phyloP scores from a whole-genome alignment of 2,888 invertebrate species.

The Cinara cedri region DNA sequence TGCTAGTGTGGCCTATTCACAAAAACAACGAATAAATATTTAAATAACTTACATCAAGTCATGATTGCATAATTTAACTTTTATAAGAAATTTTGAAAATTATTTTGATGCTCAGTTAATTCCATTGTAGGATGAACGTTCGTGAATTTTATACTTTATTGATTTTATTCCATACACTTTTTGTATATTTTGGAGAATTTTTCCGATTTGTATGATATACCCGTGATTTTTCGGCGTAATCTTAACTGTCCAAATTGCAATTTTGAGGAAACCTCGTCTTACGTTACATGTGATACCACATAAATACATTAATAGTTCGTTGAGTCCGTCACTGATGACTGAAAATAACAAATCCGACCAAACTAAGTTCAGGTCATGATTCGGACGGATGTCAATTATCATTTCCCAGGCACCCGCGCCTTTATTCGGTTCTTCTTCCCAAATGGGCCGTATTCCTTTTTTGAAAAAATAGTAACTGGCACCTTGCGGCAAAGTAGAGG shows the following conservation, averaged over 20 bases:
- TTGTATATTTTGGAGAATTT: background rate
- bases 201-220: slow-evolving; percentile 25
- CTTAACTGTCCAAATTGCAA: slow-evolving; percentile 20
- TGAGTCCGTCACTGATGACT: background rate
- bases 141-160: slow-evolving; percentile 18
- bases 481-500: slow-evolving; percentile 1
- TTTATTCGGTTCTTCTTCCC: slow-evolving; percentile 29
- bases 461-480: slow-evolving; percentile 37
- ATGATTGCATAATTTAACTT: background rate
- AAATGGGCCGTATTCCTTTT: slow-evolving; percentile 23
- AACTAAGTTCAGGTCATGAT: slow-evolving; percentile 19
- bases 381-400: background rate
- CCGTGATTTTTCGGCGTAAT: slow-evolving; percentile 1
- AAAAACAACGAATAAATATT: too few species aligned
- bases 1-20: too few species aligned
- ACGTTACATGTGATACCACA: slow-evolving; percentile 26
- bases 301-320: slow-evolving; percentile 1
- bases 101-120: background rate
- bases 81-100: background rate
- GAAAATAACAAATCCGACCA: slow-evolving; percentile 23
- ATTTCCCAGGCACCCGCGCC: slow-evolving; percentile 9
- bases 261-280: background rate
- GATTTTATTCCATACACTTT: slow-evolving; percentile 11
- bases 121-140: background rate
- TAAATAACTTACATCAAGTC: too few species aligned